Conservation (phyloP, 2,888 invertebrate genomes). For the Tetramorium bicarinatum region DNA sequence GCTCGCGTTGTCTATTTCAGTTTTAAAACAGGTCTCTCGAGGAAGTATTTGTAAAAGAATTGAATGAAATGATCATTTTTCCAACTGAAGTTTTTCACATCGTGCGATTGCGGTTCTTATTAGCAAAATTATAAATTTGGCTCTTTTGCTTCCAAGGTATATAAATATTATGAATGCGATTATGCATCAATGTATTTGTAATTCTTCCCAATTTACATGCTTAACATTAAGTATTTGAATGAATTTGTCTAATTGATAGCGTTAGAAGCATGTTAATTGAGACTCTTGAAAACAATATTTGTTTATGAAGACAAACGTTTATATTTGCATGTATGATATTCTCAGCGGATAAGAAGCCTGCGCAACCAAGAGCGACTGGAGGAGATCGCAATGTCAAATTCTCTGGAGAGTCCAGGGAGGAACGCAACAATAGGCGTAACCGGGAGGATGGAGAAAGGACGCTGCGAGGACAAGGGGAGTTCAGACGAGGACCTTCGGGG, state of each 20-base stretch:
- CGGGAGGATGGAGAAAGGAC: slow-evolving; percentile 87
- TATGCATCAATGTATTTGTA: neutral
- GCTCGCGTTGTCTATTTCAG: neutral
- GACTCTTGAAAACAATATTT: neutral
- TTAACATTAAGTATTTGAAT: neutral
- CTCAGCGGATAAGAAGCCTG: slow-evolving; percentile 87
- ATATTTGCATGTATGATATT: neutral
- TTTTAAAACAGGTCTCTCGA: neutral
- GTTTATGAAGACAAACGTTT: neutral
- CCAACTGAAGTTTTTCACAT: neutral
- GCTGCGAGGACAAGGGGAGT: slow-evolving; percentile 80
- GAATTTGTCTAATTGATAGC: neutral
- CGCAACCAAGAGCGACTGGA: slow-evolving; percentile 79
- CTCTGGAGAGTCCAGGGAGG: slow-evolving; percentile 90
- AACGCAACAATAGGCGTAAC: slow-evolving; percentile 90
- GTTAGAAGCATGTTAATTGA: neutral
- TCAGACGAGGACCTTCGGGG: slow-evolving; percentile 83
- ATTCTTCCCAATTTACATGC: neutral
- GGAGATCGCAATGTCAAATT: slow-evolving; percentile 87
- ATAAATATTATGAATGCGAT: neutral
- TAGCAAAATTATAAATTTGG: neutral
- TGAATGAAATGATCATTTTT: neutral
- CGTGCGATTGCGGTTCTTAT: neutral
- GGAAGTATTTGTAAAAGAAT: neutral
- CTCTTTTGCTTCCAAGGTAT: neutral